A percentile compares a stretch with the other conserved stretches of the same genome.
Evolutionary conservation across 2,797 vertebrate species (phyloP).

Genomic region (Scolopax rusticola): DNA sequence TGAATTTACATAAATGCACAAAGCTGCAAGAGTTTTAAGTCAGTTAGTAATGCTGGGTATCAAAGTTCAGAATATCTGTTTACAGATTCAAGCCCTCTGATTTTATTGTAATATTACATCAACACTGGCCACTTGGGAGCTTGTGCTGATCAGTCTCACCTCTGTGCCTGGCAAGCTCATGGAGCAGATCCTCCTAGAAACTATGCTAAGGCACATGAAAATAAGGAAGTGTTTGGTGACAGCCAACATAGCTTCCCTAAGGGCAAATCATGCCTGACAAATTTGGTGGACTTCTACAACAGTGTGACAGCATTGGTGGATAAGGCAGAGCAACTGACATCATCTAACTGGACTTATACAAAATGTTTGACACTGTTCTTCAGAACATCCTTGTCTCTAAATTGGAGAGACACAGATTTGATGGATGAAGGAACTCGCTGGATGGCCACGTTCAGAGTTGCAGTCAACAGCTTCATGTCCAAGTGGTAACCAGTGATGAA

Average conservation of each 20-base stretch:
- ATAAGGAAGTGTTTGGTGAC: not conserved
- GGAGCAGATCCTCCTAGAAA: not conserved
- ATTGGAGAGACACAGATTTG: not conserved
- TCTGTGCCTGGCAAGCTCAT: not conserved
- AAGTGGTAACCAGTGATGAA: not conserved
- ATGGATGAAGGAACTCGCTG: not conserved
- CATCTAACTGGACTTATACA: not conserved
- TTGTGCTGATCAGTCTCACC: not conserved
- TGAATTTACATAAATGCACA: not conserved
- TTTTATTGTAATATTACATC: not conserved
- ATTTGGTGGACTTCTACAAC: not conserved
- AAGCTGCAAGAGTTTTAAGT: not conserved
- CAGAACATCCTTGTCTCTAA: not conserved
- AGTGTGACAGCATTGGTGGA: not conserved
- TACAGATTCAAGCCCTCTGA: not conserved
- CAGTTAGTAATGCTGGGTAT: not conserved
- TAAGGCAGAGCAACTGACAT: not conserved
- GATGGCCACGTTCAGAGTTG: not conserved
- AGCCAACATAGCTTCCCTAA: not conserved
- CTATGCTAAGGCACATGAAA: not conserved
- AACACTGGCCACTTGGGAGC: not conserved
- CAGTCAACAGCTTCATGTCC: not conserved
- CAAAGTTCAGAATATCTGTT: not conserved
- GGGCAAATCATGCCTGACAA: not conserved
- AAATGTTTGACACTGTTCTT: not conserved